Evolutionary conservation across 2,113 vertebrate species (phyloP).

Genomic region (Nothoprocta pentlandii): DNA sequence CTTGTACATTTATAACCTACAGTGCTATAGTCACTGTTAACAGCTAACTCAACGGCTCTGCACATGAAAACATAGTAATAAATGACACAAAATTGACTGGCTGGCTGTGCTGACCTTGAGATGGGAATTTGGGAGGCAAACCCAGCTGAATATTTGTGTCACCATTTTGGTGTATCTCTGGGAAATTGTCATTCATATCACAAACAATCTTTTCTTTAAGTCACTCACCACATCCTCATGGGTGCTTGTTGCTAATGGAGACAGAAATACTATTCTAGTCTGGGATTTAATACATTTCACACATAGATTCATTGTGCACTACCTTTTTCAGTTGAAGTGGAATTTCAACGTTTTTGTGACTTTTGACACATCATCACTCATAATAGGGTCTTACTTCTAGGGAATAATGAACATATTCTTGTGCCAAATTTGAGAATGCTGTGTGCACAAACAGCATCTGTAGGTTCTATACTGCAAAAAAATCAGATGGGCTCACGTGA

Average conservation of each 20-base stretch:
- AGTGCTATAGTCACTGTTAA: neutral
- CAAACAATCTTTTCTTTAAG: conserved; percentile 64
- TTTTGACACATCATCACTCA: conserved; percentile 79
- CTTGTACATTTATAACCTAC: neutral
- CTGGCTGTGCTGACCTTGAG: neutral
- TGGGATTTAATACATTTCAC: conserved; percentile 78
- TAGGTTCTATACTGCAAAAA: conserved; percentile 53
- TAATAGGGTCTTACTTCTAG: conserved; percentile 46
- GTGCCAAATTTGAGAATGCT: conserved; percentile 37
- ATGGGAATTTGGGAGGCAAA: neutral
- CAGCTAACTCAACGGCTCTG: neutral
- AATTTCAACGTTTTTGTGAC: conserved; percentile 75
- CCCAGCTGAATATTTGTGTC: conserved; percentile 9
- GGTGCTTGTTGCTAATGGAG: conserved; percentile 73
- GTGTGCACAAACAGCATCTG: conserved; percentile 70
- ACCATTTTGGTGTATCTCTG: conserved; percentile 13
- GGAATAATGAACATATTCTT: conserved; percentile 31
- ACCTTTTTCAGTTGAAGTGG: conserved; percentile 67
- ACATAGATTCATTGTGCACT: conserved; percentile 59
- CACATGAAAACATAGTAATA: conserved; percentile 6
- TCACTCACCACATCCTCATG: conserved; percentile 44
- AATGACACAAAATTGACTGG: neutral
- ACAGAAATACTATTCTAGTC: conserved; percentile 77
- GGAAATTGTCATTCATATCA: conserved; percentile 73
- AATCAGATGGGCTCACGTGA: conserved; percentile 44